A percentile compares a stretch with the other conserved stretches of the same genome.
Conservation (phyloP, 1,140 invertebrate species). For the Bombus superbus region DNA sequence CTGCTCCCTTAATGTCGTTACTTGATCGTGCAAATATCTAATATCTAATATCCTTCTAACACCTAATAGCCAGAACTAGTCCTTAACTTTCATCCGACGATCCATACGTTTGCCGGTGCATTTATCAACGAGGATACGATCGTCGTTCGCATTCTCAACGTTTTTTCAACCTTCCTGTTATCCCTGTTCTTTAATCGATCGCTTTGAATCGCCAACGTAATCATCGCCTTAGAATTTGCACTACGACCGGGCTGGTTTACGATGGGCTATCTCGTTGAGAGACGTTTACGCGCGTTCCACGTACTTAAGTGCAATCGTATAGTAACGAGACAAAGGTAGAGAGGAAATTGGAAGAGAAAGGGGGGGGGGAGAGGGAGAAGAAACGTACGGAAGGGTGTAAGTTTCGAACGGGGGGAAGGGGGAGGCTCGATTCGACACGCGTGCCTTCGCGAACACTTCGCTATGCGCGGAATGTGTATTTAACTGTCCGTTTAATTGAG, state of each 20-base stretch:
- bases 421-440: conserved; percentile 35
- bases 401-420: conserved; percentile 7
- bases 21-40: too few relatives aligned
- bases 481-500: conserved; percentile 77
- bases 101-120: too few relatives aligned
- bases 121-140: too few relatives aligned
- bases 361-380: too few relatives aligned
- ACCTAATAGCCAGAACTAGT: too few relatives aligned
- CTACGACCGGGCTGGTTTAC: not conserved
- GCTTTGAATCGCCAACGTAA: too few relatives aligned
- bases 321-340: not conserved
- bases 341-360: not conserved
- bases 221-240: not conserved
- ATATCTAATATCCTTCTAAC: too few relatives aligned
- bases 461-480: conserved; percentile 77
- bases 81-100: too few relatives aligned
- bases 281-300: not conserved
- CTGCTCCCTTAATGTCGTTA: too few relatives aligned
- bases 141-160: too few relatives aligned
- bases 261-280: not conserved
- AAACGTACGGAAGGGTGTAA: not conserved
- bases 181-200: too few relatives aligned
- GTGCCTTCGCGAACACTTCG: conserved; percentile 42
- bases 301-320: not conserved
- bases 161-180: too few relatives aligned